Evolutionary conservation across 2,113 vertebrate species (phyloP), one percentile per base, ranked within the genome.

Genomic region (Struthidea cinerea): DNA sequence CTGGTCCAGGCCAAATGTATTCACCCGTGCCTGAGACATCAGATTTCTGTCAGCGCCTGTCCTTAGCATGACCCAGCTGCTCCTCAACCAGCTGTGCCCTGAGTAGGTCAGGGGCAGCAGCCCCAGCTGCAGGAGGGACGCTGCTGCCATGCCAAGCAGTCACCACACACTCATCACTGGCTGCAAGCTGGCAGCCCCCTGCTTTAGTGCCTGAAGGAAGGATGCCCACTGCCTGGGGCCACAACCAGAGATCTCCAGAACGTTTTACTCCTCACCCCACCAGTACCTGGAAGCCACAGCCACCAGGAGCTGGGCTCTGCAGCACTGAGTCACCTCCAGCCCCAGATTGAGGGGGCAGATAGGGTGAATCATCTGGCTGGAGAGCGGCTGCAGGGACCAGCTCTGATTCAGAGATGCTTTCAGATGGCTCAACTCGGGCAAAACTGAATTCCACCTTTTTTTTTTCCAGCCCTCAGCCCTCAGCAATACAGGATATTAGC

Each of bases 401-500:
- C 84, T 94, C 84, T 61, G 67, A 59, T 39, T 55, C 68, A 88
- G 41, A 64, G 55, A 59, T 81, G 68, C 59, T 91, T 70, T 89
- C 37, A 84, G 16, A 61, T 20, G 41, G 47, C 60, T 87, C 39
- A 26, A 1, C 33, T 64, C 11, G 22, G 15, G 44, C 52, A 87
- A 84, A 95, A 94, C 75, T 44, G 35, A 94, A 85, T 95, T 63
- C 27, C 15, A 30, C 6, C 26, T 70, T 8, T 3, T 50, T 59
- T 83, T 53, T 33, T 8, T 30, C 46, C n/a, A 11, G 41, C 27
- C 23, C 56, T 57, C 7, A 1, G 44, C 22, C 15, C 57, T 49
- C 71, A 59, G 32, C 44, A 19, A 64, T 13, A 60, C 1, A 20
- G 60, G 65, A 64, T 60, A 69, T 93, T 9, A 44, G 9, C 52